phyloP scores from a whole-genome alignment of 2,888 invertebrate species.

The Raillietiella orientalis region DNA sequence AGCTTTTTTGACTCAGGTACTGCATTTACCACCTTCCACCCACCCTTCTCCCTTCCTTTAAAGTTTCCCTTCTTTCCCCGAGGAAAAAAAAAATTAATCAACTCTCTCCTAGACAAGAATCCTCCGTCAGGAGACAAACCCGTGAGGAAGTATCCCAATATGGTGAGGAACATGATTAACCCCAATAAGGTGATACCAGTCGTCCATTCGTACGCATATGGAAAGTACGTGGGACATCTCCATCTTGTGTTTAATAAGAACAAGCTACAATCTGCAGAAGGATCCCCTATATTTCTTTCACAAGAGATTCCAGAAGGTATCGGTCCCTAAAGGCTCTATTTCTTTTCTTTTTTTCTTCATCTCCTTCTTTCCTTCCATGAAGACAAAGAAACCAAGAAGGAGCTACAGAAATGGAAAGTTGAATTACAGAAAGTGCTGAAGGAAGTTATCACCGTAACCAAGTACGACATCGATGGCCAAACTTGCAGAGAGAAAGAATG shows the following conservation, averaged over 20 bases:
- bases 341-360: no score
- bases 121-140: slow-evolving; percentile 22
- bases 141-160: slow-evolving; percentile 31
- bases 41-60: no score
- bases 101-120: slow-evolving; percentile 8
- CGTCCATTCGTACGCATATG: slow-evolving; percentile 15
- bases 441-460: slow-evolving; percentile 21
- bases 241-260: slow-evolving; percentile 34
- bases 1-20: slow-evolving; percentile 21
- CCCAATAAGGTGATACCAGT: slow-evolving; percentile 20
- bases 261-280: slow-evolving; percentile 26
- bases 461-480: slow-evolving; percentile 20
- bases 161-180: no score
- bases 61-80: no score
- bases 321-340: no score
- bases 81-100: no score
- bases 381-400: slow-evolving; percentile 17
- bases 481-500: slow-evolving; percentile 27
- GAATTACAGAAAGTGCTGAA: slow-evolving; percentile 20
- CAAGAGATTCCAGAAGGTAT: slow-evolving; percentile 28
- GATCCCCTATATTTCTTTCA: slow-evolving; percentile 33
- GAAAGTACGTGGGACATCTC: slow-evolving; percentile 37
- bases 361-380: background rate
- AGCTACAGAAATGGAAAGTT: slow-evolving; percentile 23
- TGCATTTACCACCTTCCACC: no score